Base-by-base conservation (phyloP, 2,888 invertebrate genomes). In the Orchestes rusci region DNA sequence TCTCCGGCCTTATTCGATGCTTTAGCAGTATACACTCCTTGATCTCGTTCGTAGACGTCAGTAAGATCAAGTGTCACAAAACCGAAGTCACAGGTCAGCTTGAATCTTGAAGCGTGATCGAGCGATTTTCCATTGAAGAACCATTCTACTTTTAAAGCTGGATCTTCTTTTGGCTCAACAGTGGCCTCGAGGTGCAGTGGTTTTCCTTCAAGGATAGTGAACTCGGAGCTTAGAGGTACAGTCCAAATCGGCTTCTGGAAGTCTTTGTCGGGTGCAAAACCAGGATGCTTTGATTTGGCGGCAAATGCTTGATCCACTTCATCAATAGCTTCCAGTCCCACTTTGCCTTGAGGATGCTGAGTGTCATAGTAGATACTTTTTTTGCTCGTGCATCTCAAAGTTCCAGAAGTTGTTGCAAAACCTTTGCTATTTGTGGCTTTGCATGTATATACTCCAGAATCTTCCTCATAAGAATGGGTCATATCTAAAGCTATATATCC, bases 401-500 rank as follows among this genome's bases (percentile, higher is more conserved):
- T 85, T 45, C 92, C 92, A 18, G 91, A 86, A 10, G 92, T 92
- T 39, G 88, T 82, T n/a, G 90, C 92, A 3, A 83, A 81, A 18
- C 93, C 93, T 65, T 85, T 89, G 56, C 76, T 83, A 63, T 93
- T 93, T 2, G 84, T 87, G 12, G 92, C 92, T 67, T 85, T 89
- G 62, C 90, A 90, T 19, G 87, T 90, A 58, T 91, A 90, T 51
- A 93, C 79, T 36, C 94, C 95, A 42, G 90, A 91, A 69, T 95
- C 93, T 71, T 93, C 90, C 52, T 87, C 84, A 61, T 93, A 91
- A 0, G 86, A 80, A 55, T 89, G 87, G 42, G 76, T 81, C 51
- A 95, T 79, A 62, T 95, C 94, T 58, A 99, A 73, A 12, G 93
- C 83, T 7, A 96, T 90, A 62, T 88, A 93, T 44, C 97, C 97